These are phyloP conservation scores for Thermophis baileyi DNA, from an alignment of 2,113 vertebrate species.

Conservation along the genomic window DNA sequence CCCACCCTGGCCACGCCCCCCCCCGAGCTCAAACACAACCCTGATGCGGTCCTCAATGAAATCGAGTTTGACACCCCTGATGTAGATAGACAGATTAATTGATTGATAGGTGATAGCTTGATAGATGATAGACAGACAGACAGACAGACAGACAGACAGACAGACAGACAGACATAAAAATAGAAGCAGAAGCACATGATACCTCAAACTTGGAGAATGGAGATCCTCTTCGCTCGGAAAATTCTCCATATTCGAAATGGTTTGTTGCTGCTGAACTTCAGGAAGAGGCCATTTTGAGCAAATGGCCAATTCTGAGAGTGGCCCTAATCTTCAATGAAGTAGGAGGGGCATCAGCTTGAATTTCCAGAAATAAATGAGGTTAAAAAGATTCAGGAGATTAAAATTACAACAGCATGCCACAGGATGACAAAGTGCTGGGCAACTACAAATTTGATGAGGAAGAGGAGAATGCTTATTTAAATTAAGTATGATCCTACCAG, in stretches of 20 bases:
- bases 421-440: slow-evolving; percentile 65
- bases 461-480: slow-evolving; percentile 67
- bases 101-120: neutral
- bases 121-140: neutral
- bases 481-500: slow-evolving; percentile 69
- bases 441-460: slow-evolving; percentile 72
- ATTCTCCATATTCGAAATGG: neutral
- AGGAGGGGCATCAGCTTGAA: slow-evolving; percentile 54
- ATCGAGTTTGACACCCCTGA: too few relatives aligned
- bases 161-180: neutral
- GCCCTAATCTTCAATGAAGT: slow-evolving; percentile 41
- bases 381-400: slow-evolving; percentile 68
- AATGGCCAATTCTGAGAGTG: slow-evolving; percentile 30
- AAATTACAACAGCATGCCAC: slow-evolving; percentile 58
- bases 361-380: slow-evolving; percentile 62
- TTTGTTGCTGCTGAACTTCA: neutral
- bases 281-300: slow-evolving; percentile 36
- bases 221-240: neutral
- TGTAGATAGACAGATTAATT: neutral
- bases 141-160: neutral
- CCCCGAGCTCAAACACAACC: too few relatives aligned
- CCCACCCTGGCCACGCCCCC: too few relatives aligned
- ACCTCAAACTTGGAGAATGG: neutral
- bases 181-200: neutral
- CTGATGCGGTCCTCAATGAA: too few relatives aligned